Evolutionary conservation across 2,113 vertebrate species (phyloP).

Genomic region (Scalopus aquaticus): DNA sequence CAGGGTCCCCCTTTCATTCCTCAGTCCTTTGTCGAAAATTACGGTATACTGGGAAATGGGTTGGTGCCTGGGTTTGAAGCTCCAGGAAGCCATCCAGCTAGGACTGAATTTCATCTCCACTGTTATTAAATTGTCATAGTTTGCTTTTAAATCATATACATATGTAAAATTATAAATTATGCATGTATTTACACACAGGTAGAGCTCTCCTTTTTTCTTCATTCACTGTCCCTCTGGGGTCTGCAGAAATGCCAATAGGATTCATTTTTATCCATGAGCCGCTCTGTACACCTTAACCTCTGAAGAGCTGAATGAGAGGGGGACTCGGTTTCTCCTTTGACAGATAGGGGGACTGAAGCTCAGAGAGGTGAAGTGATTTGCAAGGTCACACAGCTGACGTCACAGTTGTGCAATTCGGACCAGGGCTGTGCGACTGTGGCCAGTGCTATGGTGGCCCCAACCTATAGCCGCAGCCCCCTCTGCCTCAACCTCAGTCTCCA

Average conservation of each 20-base stretch:
- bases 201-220: background rate
- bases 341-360: background rate
- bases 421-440: background rate
- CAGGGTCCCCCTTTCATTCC: too few relatives aligned
- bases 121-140: background rate
- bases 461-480: background rate
- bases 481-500: fast-evolving
- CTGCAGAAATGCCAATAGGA: background rate
- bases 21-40: background rate
- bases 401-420: too few relatives aligned
- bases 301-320: background rate
- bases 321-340: background rate
- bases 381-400: background rate
- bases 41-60: background rate
- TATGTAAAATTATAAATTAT: background rate
- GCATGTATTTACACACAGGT: background rate
- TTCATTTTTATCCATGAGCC: background rate
- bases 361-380: background rate
- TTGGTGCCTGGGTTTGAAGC: background rate
- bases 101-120: background rate
- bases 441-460: fast-evolving
- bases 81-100: background rate
- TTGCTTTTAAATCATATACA: background rate
- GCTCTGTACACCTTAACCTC: background rate
- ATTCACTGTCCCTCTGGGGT: background rate